Base-by-base conservation (phyloP, 1,140 invertebrate species). In the Ceratina calcarata region DNA sequence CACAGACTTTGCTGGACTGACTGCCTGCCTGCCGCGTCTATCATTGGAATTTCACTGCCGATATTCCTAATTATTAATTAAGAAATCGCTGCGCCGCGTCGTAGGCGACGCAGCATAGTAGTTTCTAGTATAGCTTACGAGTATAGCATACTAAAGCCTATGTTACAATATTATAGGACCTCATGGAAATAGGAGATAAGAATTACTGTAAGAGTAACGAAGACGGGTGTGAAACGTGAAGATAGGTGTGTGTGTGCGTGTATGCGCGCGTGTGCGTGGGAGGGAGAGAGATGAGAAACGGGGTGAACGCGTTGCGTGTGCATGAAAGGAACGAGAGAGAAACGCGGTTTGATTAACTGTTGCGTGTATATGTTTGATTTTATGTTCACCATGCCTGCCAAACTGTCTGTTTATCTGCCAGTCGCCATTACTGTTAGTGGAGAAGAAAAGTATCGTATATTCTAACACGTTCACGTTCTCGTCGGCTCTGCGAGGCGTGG, bases 21-120 rank as follows among this genome's bases (percentile, higher is more conserved):
- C 84, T 89, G 89, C 86, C 89, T 89, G 87, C 86, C 87, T 87
- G 87, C 85, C 88, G 90, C 88, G 88, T 92, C 89, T 92, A 92
- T 92, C 91, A 91, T 92, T 93, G 91, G 92, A 92, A 93, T 93
- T 93, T 93, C 92, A 93, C 92, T 93, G 92, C 92, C 92, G 92
- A 93, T 93, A 93, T 92, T 92, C 91, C 92, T 93, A 93, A 93
- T 91, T 91, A 92, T 90, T 90, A 91, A 91, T 91, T 91, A 91
- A 89, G 85, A 45, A 45, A 84, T 77, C 37, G 51, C 78, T 80
- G 79, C 76, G 78, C 27, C 85, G 87, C 70, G 78, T 88, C 82
- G 82, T 90, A 89, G 86, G 84, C 84, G 87, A 80, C 86, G 86
- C 76, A 80, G 81, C 80, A 45, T 89, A 86, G 88, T 86, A 78